phyloP scores from a whole-genome alignment of 2,113 vertebrate species.

The Amphilophus citrinellus region DNA sequence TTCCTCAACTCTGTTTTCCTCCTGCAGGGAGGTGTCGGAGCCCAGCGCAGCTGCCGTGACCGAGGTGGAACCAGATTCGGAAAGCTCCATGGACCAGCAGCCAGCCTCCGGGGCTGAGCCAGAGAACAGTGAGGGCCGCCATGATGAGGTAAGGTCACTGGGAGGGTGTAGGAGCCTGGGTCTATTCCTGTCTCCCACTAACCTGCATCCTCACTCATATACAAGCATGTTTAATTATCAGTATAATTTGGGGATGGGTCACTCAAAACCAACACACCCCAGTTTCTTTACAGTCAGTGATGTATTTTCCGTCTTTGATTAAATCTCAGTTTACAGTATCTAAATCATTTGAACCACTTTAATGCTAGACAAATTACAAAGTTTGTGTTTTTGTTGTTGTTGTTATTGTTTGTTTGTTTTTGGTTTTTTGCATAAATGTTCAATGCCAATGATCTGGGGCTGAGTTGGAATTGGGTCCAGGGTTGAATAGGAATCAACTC shows the following conservation, averaged over 20 bases:
- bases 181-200: constrained; percentile 55
- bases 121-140: constrained; percentile 70
- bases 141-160: constrained; percentile 83
- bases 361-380: not conserved
- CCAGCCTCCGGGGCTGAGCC: constrained; percentile 72
- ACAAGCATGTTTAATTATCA: constrained; percentile 52
- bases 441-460: constrained; percentile 7
- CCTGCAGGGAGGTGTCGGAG: constrained; percentile 81
- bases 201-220: constrained; percentile 61
- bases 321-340: not conserved
- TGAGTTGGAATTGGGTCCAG: constrained; percentile 67
- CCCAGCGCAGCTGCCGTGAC: constrained; percentile 76
- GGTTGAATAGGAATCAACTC: constrained; percentile 32
- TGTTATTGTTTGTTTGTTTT: too few relatives aligned
- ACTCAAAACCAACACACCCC: constrained; percentile 61
- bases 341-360: not conserved
- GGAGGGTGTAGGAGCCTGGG: constrained; percentile 32
- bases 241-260: not conserved
- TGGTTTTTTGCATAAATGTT: not conserved
- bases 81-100: constrained; percentile 74
- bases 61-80: constrained; percentile 76
- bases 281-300: not conserved
- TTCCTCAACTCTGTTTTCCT: not conserved
- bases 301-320: not conserved
- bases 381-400: not conserved